Conservation (phyloP, 1,140 invertebrate species). For the Homarus americanus region DNA sequence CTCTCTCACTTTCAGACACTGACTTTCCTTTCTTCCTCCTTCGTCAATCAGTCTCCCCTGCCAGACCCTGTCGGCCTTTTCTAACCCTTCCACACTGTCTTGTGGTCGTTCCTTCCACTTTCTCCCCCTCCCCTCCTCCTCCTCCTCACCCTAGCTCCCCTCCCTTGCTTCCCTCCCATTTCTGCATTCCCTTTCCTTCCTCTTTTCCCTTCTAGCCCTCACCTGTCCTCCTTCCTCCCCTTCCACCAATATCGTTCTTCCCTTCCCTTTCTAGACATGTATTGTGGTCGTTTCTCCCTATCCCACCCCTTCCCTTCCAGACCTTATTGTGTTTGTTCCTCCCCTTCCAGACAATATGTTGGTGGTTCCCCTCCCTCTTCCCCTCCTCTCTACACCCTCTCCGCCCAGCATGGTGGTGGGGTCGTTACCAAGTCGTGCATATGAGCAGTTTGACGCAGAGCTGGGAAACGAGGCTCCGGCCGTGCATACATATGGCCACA, state of each 20-base stretch:
- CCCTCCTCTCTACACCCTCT: neutral
- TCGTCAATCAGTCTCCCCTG: neutral
- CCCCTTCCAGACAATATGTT: neutral
- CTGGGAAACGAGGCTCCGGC: conserved; percentile 36
- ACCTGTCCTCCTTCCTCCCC: neutral
- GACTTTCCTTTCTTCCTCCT: neutral
- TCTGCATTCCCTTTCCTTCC: neutral
- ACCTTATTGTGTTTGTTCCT: neutral
- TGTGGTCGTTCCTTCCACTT: conserved; percentile 17
- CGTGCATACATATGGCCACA: conserved; percentile 71
- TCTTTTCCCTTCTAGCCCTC: neutral
- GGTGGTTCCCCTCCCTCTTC: neutral
- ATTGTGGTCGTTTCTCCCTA: neutral
- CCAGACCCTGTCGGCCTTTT: too few species aligned
- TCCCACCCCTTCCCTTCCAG: neutral
- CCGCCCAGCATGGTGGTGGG: conserved; percentile 1
- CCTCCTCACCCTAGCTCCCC: too few species aligned
- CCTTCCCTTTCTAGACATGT: neutral
- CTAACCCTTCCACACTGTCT: too few species aligned
- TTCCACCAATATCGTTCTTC: neutral
- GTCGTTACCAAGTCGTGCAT: conserved; percentile 48
- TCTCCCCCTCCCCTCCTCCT: conserved; percentile 7
- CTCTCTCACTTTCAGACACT: neutral
- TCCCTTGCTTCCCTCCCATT: too few species aligned
- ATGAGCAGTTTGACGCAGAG: conserved; percentile 66